phyloP scores from a whole-genome alignment of 2,888 invertebrate genomes.

The Linyphia triangularis region DNA sequence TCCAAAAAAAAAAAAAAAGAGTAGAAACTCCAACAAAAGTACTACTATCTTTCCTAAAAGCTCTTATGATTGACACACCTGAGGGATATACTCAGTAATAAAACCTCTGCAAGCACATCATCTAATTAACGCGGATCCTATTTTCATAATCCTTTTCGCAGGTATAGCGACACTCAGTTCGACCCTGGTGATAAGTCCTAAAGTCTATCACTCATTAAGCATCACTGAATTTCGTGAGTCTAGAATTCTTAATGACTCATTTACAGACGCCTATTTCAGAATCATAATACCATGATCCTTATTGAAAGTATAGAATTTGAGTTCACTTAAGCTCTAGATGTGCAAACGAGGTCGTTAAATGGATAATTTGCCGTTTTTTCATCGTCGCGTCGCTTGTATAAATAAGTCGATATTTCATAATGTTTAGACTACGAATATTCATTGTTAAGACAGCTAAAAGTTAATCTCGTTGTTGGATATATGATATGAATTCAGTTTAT shows the following conservation, averaged over 20 bases:
- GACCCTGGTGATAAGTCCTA: not conserved
- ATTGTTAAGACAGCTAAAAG: too few relatives aligned
- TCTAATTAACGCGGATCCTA: conserved; percentile 23
- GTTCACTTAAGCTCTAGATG: not conserved
- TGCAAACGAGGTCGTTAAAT: conserved; percentile 8
- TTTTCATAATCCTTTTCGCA: conserved; percentile 5
- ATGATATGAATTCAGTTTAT: too few relatives aligned
- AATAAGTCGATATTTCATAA: not conserved
- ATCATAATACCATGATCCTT: conserved; percentile 21
- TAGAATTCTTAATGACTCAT: conserved; percentile 8
- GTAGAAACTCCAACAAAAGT: not conserved
- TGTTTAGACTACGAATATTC: not conserved
- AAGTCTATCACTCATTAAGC: conserved; percentile 19
- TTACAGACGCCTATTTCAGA: conserved; percentile 1
- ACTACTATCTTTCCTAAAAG: not conserved
- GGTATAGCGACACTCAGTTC: not conserved
- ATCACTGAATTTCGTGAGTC: conserved; percentile 17
- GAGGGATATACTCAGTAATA: not conserved
- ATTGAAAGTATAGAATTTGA: conserved; percentile 4
- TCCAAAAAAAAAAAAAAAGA: too few relatives aligned
- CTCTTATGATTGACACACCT: conserved; percentile 32
- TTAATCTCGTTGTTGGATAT: too few relatives aligned
- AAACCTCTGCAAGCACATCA: conserved; percentile 3
- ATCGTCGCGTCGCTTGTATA: not conserved
- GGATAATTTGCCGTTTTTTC: not conserved